phyloP scores from a whole-genome alignment of 1,140 invertebrate species.

The Aporrectodea caliginosa region DNA sequence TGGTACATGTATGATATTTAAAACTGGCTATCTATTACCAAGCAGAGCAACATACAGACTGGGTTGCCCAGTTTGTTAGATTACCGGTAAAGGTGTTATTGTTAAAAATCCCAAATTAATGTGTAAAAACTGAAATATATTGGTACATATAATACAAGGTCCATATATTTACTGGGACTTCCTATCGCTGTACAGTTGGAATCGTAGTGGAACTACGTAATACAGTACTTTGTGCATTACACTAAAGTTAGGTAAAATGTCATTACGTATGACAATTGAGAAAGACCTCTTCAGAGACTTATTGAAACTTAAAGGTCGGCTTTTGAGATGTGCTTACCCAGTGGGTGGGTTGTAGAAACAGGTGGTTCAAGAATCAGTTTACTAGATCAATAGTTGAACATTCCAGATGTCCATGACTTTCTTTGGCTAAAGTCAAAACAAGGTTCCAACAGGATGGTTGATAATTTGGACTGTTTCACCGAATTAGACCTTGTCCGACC shows the following conservation, averaged over 20 bases:
- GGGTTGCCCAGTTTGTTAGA: too few species aligned
- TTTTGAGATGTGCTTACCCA: background rate
- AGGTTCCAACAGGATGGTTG: background rate
- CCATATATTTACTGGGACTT: too few species aligned
- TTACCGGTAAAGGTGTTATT: too few species aligned
- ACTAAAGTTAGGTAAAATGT: background rate
- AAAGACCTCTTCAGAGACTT: background rate
- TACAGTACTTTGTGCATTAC: too few species aligned
- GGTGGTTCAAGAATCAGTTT: background rate
- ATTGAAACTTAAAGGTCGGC: background rate
- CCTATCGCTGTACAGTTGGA: too few species aligned
- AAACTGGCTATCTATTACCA: too few species aligned
- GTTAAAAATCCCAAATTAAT: too few species aligned
- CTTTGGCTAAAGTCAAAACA: background rate
- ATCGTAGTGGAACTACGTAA: too few species aligned
- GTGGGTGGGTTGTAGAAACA: background rate
- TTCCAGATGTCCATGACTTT: background rate
- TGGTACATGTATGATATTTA: too few species aligned
- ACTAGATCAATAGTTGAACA: background rate
- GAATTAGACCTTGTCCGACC: background rate
- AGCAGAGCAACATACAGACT: too few species aligned
- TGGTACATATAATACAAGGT: too few species aligned
- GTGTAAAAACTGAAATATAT: too few species aligned
- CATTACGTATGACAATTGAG: background rate
- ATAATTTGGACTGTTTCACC: background rate